These are phyloP conservation scores for Pemphigus obesinymphae DNA, from an alignment of 1,140 invertebrate genomes.

Conservation along the genomic window DNA sequence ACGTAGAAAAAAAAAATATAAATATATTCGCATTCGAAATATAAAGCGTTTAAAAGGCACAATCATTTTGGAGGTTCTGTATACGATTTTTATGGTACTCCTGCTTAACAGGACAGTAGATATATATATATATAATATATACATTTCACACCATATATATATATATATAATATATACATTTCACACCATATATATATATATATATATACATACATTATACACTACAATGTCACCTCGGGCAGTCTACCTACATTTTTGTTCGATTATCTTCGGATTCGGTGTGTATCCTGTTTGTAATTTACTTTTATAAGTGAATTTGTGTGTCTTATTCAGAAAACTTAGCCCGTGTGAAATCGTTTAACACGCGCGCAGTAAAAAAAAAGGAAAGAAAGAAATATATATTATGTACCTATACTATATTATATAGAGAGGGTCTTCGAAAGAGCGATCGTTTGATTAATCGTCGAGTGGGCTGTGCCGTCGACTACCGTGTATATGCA, in stretches of 20 bases:
- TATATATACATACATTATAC: neutral
- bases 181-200: neutral
- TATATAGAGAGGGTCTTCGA: neutral
- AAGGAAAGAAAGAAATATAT: neutral
- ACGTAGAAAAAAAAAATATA: neutral
- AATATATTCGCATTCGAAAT: neutral
- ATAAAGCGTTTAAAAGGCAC: conserved; percentile 4
- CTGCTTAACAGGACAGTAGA: no score
- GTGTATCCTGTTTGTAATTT: conserved; percentile 32
- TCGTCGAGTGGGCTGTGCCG: neutral
- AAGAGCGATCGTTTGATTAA: neutral
- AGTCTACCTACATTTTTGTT: conserved; percentile 18
- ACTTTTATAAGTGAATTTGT: conserved; percentile 4
- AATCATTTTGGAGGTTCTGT: neutral
- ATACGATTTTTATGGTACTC: no score
- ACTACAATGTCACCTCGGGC: conserved; percentile 21
- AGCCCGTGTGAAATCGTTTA: conserved; percentile 3
- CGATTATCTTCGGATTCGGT: conserved; percentile 20
- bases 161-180: no score
- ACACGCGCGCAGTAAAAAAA: neutral
- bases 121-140: no score
- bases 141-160: no score
- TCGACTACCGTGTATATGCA: neutral
- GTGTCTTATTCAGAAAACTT: conserved; percentile 8
- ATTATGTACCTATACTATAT: no score